phyloP scores from a whole-genome alignment of 2,113 vertebrate genomes.

The Hippoglossus stenolepis region DNA sequence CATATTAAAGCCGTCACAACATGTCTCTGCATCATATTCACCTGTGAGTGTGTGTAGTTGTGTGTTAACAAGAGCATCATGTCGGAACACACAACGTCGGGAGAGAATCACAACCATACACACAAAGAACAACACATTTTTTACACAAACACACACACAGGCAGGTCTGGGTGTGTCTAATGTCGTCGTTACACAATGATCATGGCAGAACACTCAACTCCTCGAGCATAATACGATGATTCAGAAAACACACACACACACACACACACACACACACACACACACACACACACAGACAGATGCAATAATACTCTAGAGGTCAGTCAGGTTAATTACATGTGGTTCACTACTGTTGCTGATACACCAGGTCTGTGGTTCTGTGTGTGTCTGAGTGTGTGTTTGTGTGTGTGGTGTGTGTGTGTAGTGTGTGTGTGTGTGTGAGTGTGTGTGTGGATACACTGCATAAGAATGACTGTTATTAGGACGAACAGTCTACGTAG shows the following conservation, averaged over 20 bases:
- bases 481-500: too few species aligned
- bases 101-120: too few species aligned
- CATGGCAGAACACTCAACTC: constrained; percentile 46
- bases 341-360: constrained; percentile 82
- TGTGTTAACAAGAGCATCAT: constrained; percentile 46
- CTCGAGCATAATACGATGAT: constrained; percentile 24
- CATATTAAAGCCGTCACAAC: too few species aligned
- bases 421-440: too few species aligned
- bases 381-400: background rate
- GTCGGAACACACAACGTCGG: constrained; percentile 8
- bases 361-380: constrained; percentile 13
- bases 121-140: background rate
- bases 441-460: background rate
- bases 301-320: constrained; percentile 39
- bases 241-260: background rate
- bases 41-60: constrained; percentile 44
- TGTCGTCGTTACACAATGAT: constrained; percentile 47
- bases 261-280: constrained; percentile 23
- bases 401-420: too few species aligned
- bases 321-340: constrained; percentile 90
- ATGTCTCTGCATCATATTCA: background rate
- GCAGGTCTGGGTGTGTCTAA: constrained; percentile 34
- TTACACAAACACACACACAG: constrained; percentile 14
- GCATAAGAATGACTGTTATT: background rate
- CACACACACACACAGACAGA: constrained; percentile 10